Evolutionary conservation across 2,888 invertebrate genomes (phyloP).

Genomic region (Erebia epiphron): DNA sequence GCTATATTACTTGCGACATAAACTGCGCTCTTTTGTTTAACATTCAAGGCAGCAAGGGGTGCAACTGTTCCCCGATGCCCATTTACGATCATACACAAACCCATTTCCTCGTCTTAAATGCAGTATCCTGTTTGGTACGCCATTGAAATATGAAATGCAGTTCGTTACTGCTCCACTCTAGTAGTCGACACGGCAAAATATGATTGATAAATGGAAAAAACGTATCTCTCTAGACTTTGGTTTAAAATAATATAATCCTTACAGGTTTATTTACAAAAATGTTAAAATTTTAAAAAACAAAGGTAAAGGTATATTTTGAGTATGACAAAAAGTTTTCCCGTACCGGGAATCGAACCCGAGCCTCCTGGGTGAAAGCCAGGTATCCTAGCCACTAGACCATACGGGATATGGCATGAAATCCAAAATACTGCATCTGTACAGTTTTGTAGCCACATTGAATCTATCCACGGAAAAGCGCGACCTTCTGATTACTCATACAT

Average conservation of each 20-base stretch:
- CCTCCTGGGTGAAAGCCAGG: slow-evolving; percentile 89
- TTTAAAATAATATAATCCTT: no score
- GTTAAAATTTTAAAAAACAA: no score
- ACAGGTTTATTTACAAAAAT: no score
- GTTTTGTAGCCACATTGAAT: no score
- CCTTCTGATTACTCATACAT: no score
- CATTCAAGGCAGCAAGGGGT: slow-evolving; percentile 34
- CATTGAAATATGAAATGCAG: slow-evolving; percentile 30
- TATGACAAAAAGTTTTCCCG: slow-evolving; percentile 55
- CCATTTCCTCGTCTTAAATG: slow-evolving; percentile 38
- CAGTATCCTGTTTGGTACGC: slow-evolving; percentile 36
- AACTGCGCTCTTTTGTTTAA: slow-evolving; percentile 27
- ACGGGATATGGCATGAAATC: slow-evolving; percentile 63
- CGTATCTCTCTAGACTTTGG: no score
- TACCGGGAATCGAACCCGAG: slow-evolving; percentile 90
- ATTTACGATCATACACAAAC: slow-evolving; percentile 19
- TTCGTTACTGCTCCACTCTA: not conserved
- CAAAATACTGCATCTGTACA: not conserved
- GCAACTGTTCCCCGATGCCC: slow-evolving; percentile 33
- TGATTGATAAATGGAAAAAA: no score
- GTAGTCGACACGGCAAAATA: no score
- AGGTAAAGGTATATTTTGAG: not conserved
- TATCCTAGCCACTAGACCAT: slow-evolving; percentile 88
- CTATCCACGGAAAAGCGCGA: no score
- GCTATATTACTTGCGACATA: not conserved